phyloP scores from a whole-genome alignment of 2,888 invertebrate genomes.

The Cetonia aurata region DNA sequence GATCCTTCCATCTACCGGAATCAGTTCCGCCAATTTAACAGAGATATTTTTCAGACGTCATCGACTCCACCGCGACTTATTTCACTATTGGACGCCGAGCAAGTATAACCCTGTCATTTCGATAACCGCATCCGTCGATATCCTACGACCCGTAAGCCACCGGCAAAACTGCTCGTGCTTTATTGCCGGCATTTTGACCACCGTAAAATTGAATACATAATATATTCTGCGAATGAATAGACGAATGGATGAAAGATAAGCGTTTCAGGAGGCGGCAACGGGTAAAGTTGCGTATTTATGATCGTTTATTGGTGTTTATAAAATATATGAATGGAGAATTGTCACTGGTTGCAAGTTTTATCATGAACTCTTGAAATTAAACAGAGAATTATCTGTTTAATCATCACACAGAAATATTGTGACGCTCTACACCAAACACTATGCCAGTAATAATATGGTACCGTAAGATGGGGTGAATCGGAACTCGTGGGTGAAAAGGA shows the following conservation, averaged over 20 bases:
- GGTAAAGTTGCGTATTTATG: too few relatives aligned
- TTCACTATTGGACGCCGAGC: slow-evolving; percentile 57
- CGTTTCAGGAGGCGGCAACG: too few relatives aligned
- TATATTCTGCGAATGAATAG: background rate
- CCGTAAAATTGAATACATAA: slow-evolving; percentile 25
- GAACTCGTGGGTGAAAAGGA: too few relatives aligned
- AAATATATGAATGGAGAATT: too few relatives aligned
- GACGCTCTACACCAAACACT: too few relatives aligned
- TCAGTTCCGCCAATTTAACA: slow-evolving; percentile 65
- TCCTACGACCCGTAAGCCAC: slow-evolving; percentile 54
- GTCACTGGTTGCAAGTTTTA: too few relatives aligned
- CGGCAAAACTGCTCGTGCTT: slow-evolving; percentile 4
- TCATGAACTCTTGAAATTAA: too few relatives aligned
- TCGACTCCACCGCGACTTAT: slow-evolving; percentile 56
- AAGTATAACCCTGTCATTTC: slow-evolving; percentile 61
- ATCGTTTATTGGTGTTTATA: too few relatives aligned
- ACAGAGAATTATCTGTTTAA: too few relatives aligned
- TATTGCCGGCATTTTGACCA: slow-evolving; percentile 48
- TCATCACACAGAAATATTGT: too few relatives aligned
- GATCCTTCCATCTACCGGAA: slow-evolving; percentile 55
- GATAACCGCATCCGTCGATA: slow-evolving; percentile 55
- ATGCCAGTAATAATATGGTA: too few relatives aligned
- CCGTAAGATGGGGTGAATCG: too few relatives aligned
- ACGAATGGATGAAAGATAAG: background rate
- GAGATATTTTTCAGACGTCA: slow-evolving; percentile 60